Evolutionary conservation across 2,113 vertebrate species (phyloP).

Genomic region (Empidonax traillii): DNA sequence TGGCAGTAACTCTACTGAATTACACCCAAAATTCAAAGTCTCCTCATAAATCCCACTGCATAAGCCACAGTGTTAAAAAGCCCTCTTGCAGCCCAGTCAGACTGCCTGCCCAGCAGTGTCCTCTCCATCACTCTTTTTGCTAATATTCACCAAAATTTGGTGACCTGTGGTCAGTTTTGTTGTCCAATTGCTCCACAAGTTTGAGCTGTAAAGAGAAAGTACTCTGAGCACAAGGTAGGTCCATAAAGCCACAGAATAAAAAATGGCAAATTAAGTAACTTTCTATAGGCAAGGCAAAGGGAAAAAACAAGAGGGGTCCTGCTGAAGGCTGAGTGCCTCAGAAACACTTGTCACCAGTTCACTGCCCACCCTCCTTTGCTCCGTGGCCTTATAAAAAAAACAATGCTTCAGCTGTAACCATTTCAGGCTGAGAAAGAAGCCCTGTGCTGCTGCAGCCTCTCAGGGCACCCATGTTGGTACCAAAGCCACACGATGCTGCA

Average conservation of each 20-base stretch:
- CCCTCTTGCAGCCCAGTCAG: not conserved
- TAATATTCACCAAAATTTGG: not conserved
- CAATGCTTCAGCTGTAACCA: rapidly evolving
- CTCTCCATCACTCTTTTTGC: not conserved
- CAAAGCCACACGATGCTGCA: not conserved
- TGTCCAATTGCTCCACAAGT: not conserved
- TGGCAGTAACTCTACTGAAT: not conserved
- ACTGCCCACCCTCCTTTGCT: not conserved
- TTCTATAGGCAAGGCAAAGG: not conserved
- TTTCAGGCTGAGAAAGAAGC: not conserved
- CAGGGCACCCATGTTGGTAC: rapidly evolving
- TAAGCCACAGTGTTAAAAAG: not conserved
- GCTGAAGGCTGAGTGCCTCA: not conserved
- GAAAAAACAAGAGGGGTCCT: not conserved
- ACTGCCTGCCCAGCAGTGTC: not conserved
- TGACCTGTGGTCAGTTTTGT: not conserved
- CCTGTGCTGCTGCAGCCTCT: not conserved
- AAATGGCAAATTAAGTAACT: not conserved
- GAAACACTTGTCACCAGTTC: not conserved
- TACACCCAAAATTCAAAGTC: not conserved
- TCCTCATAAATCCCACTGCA: not conserved
- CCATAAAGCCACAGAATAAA: not conserved
- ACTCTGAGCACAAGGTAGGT: not conserved
- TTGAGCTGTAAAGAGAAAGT: not conserved
- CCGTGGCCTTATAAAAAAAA: not conserved